Evolutionary conservation across 2,888 invertebrate species (phyloP).

Genomic region (Drosophila emarginata): DNA sequence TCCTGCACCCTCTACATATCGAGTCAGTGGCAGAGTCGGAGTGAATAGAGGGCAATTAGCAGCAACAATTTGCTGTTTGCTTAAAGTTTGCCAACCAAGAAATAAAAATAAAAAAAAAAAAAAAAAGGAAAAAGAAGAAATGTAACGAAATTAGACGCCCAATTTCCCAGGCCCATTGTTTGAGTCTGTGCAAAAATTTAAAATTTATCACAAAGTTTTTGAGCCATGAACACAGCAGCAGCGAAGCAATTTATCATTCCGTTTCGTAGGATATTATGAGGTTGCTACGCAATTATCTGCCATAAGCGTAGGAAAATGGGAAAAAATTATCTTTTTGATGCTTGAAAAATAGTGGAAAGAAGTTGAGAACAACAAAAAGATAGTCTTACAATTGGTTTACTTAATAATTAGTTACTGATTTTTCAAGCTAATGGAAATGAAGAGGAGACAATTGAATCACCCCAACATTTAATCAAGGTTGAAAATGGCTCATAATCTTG

Average conservation of each 20-base stretch:
- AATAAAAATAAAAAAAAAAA: neutral
- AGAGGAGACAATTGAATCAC: too few species aligned
- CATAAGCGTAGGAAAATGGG: neutral
- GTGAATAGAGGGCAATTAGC: constrained; percentile 73
- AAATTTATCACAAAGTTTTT: constrained; percentile 29
- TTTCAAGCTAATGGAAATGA: too few species aligned
- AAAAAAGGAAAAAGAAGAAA: neutral
- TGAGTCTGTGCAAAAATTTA: constrained; percentile 17
- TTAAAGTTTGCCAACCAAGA: constrained; percentile 51
- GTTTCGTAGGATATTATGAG: neutral
- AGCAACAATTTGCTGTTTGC: constrained; percentile 74
- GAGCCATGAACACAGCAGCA: neutral
- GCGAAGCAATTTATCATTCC: constrained; percentile 2
- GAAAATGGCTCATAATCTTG: too few species aligned
- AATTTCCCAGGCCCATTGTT: constrained; percentile 35
- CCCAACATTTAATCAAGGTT: too few species aligned
- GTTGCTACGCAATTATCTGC: neutral
- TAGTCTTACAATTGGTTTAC: too few species aligned
- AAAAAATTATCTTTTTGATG: neutral
- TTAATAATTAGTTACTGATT: too few species aligned
- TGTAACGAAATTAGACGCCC: constrained; percentile 26
- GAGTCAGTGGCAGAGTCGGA: constrained; percentile 22
- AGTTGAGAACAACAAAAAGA: too few species aligned
- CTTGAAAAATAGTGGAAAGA: too few species aligned
- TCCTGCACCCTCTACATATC: neutral